phyloP scores from a whole-genome alignment of 1,140 invertebrate species.

The Periplaneta americana region DNA sequence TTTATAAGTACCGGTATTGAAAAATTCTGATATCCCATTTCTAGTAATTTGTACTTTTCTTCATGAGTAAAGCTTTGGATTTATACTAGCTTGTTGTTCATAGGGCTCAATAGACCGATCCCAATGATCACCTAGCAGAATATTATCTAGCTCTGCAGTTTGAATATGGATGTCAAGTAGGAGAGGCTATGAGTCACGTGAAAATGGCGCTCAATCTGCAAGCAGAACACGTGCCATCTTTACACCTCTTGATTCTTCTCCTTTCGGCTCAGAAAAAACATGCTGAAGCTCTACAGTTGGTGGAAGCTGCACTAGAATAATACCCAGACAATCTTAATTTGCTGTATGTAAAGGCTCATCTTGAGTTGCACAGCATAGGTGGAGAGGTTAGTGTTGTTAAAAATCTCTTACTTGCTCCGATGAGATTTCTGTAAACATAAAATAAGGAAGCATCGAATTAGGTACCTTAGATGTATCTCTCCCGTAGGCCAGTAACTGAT shows the following conservation, averaged over 20 bases:
- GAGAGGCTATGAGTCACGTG: constrained; percentile 75
- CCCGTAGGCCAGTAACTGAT: too few species aligned
- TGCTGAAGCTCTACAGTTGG: constrained; percentile 71
- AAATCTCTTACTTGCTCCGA: too few species aligned
- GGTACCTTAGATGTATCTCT: too few species aligned
- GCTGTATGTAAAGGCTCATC: constrained; percentile 76
- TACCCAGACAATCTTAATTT: constrained; percentile 91
- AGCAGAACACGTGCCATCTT: constrained; percentile 76
- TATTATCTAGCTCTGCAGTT: constrained; percentile 87
- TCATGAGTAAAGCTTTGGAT: too few species aligned
- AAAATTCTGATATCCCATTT: too few species aligned
- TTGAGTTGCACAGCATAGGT: constrained; percentile 74
- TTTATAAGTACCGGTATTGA: too few species aligned
- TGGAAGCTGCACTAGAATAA: constrained; percentile 74
- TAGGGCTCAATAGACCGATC: constrained; percentile 70
- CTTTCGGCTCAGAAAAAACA: constrained; percentile 79
- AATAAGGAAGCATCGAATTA: too few species aligned
- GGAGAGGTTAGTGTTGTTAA: constrained; percentile 63
- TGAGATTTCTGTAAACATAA: too few species aligned
- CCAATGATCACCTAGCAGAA: constrained; percentile 80
- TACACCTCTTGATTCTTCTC: constrained; percentile 79
- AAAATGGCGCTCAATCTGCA: constrained; percentile 63
- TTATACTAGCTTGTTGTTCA: too few species aligned
- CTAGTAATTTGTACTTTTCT: too few species aligned
- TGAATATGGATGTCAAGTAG: constrained; percentile 70